Base-by-base conservation (phyloP, 2,113 vertebrate species). In the Anseranas semipalmata region DNA sequence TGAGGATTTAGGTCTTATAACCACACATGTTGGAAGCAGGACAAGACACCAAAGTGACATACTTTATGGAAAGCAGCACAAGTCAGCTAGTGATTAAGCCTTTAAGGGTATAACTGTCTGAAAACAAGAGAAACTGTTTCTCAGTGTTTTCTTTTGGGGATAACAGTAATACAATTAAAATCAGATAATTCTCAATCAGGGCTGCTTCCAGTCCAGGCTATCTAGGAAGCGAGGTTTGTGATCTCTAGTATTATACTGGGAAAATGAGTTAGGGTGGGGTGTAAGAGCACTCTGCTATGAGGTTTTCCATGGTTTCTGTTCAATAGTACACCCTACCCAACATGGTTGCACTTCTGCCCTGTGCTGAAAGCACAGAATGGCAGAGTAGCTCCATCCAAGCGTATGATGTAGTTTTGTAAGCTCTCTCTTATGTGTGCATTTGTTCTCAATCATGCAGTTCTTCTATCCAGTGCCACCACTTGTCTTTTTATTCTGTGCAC, bases 391-490 rank as follows among this genome's bases (percentile, higher is more conserved):
- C 70, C 3, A 2, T 84, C 79, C 66, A 88, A 94, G 65, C 11
- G 12, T 41, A 41, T 65, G 77, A 66, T 43, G 66, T 10, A 82
- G 78, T 79, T 87, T 60, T 72, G 27, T 68, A 37, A 75, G 32
- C 0, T 1, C 45, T 84, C 25, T 89, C 77, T 75, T 75, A 28
- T 33, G 50, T 63, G 24, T 56, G 14, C 91, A 21, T 90, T 95
- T 96, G 60, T 85, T 93, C 88, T 85, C 95, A 90, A 70, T 27
- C 48, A 48, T 76, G 58, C 58, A 89, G 81, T 67, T 79, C 66
- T 92, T 92, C 77, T 48, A 90, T 85, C 53, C 39, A 55, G n/a
- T 87, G 84, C 84, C 70, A 85, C 45, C 9, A 30, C 81, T 39
- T 39, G 53, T 11, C 84, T 93, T 78, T 37, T 15, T 91, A 89